Evolutionary conservation across 2,113 vertebrate genomes (phyloP).

Genomic region (Thamnaconus septentrionalis): DNA sequence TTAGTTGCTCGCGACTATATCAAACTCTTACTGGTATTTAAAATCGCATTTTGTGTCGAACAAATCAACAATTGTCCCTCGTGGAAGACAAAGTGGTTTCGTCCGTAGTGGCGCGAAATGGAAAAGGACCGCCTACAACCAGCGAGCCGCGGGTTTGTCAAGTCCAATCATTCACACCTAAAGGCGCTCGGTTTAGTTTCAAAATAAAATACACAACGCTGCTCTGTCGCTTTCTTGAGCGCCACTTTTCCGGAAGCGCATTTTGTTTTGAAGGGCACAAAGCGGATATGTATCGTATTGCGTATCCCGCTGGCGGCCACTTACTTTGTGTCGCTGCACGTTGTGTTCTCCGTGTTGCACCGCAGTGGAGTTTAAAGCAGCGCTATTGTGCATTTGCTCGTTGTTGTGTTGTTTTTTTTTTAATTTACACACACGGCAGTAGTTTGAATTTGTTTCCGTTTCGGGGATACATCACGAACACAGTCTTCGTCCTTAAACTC

Average conservation of each 20-base stretch:
- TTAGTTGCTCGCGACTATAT: no score
- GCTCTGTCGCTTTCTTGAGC: rapidly evolving
- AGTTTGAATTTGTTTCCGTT: no score
- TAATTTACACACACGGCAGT: no score
- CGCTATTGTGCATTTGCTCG: no score
- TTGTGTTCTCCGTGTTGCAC: background rate
- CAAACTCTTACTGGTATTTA: no score
- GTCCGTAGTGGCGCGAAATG: slow-evolving; percentile 64
- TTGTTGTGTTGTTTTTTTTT: background rate
- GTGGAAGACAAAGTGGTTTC: slow-evolving; percentile 22
- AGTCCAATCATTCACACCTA: background rate
- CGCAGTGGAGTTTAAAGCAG: background rate
- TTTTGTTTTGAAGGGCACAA: slow-evolving; percentile 9
- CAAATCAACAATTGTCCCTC: no score
- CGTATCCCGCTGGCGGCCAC: rapidly evolving
- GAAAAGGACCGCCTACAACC: slow-evolving; percentile 22
- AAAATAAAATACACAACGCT: slow-evolving; percentile 11
- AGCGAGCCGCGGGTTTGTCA: rapidly evolving
- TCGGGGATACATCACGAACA: no score
- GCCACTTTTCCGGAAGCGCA: rapidly evolving
- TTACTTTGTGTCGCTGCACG: rapidly evolving
- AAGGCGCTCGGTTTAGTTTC: background rate
- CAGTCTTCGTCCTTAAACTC: no score
- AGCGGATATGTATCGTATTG: background rate
- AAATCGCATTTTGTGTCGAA: no score